Evolutionary conservation across 2,113 vertebrate genomes (phyloP).

Genomic region (Suncus etruscus): DNA sequence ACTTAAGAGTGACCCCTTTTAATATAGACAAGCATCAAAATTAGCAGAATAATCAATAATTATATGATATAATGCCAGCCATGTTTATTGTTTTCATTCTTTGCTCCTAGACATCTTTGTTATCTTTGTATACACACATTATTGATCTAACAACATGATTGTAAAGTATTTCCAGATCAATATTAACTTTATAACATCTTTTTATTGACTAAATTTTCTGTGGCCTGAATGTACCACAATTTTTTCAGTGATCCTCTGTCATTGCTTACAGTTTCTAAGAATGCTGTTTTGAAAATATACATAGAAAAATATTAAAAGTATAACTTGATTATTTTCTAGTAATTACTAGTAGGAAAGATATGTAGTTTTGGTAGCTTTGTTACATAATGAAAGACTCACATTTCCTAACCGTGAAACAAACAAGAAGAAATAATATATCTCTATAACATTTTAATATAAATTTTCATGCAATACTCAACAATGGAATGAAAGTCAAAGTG

Average conservation of each 20-base stretch:
- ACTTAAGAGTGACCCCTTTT: too few species aligned
- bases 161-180: not conserved
- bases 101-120: not conserved
- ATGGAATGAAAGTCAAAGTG: constrained; percentile 27
- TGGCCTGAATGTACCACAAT: not conserved
- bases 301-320: constrained; percentile 1
- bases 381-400: not conserved
- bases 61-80: not conserved
- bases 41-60: not conserved
- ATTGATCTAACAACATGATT: not conserved
- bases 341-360: constrained; percentile 13
- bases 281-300: not conserved
- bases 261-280: constrained; percentile 37
- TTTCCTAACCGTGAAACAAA: constrained; percentile 22
- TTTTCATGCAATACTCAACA: constrained; percentile 28
- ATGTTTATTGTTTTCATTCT: not conserved
- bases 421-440: not conserved
- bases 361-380: not conserved
- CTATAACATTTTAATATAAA: not conserved
- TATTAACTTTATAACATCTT: not conserved
- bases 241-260: not conserved
- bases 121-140: rapidly evolving
- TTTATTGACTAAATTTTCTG: not conserved
- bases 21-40: not conserved
- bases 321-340: constrained; percentile 36